Conservation (phyloP, 2,113 vertebrate genomes). For the Condylura cristata region DNA sequence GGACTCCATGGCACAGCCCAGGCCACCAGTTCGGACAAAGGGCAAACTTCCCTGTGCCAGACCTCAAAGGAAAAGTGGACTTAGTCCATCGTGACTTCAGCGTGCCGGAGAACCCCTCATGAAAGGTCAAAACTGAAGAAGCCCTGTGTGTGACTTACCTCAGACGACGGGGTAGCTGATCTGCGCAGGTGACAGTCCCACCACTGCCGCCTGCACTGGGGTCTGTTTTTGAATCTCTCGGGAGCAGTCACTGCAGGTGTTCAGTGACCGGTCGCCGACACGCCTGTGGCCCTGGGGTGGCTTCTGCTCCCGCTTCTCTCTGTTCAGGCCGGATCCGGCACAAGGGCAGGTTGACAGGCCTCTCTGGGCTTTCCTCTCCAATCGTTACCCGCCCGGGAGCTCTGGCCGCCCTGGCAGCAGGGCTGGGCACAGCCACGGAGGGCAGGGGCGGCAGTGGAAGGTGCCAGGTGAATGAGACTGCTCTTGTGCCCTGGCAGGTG, state of each 20-base stretch:
- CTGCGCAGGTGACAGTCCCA: no score
- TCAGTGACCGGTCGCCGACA: neutral
- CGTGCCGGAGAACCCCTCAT: neutral
- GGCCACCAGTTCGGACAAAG: neutral
- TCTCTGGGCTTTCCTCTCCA: neutral
- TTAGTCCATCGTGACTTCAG: neutral
- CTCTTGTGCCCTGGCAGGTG: no score
- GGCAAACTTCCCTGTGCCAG: neutral
- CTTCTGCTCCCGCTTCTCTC: neutral
- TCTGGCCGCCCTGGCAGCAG: neutral
- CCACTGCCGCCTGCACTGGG: neutral
- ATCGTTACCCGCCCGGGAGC: accelerated
- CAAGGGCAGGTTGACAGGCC: no score
- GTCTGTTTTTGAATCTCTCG: no score
- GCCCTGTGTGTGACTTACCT: neutral
- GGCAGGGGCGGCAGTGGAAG: neutral
- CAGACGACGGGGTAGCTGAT: neutral
- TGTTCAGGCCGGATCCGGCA: no score
- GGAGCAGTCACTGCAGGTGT: no score
- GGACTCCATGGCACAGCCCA: neutral
- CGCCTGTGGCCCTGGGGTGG: accelerated
- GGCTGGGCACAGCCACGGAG: neutral
- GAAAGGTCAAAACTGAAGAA: neutral
- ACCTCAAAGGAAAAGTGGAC: neutral
- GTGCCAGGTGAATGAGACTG: no score